Evolutionary conservation across 2,797 vertebrate genomes (phyloP).

Genomic region (Triplophysa bombifrons): DNA sequence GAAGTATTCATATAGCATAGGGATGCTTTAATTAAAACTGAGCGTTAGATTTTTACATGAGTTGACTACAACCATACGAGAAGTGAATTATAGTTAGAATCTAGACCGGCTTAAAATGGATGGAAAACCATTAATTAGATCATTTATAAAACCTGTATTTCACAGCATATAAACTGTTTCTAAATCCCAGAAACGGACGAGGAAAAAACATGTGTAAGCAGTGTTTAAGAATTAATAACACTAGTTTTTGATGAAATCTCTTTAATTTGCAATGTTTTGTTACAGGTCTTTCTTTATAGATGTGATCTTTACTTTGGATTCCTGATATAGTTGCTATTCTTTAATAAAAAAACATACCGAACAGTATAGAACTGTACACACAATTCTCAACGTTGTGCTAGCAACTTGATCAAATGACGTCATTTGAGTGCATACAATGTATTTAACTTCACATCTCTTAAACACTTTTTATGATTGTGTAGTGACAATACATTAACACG

Average conservation of each 20-base stretch:
- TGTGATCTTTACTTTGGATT: conserved; percentile 21
- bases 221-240: conserved; percentile 25
- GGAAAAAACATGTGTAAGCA: neutral
- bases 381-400: conserved; percentile 31
- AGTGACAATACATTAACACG: conserved; percentile 25
- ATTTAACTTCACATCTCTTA: neutral
- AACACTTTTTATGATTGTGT: conserved; percentile 23
- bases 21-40: conserved; percentile 46
- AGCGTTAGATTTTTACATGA: neutral
- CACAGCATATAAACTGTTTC: neutral
- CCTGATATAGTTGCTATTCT: conserved; percentile 36
- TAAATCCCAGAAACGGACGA: neutral
- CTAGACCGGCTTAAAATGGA: neutral
- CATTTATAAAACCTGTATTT: no score
- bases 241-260: neutral
- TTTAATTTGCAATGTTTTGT: conserved; percentile 35
- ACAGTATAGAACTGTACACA: conserved; percentile 12
- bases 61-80: conserved; percentile 18
- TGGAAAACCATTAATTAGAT: no score
- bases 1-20: conserved; percentile 35
- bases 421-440: conserved; percentile 29
- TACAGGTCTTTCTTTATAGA: conserved; percentile 33
- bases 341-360: conserved; percentile 26
- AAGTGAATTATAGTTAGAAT: conserved; percentile 6
- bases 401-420: conserved; percentile 28